Evolutionary conservation across 2,113 vertebrate species (phyloP), one percentile per base, ranked within the genome.

Genomic region (Nesogale talazaci): DNA sequence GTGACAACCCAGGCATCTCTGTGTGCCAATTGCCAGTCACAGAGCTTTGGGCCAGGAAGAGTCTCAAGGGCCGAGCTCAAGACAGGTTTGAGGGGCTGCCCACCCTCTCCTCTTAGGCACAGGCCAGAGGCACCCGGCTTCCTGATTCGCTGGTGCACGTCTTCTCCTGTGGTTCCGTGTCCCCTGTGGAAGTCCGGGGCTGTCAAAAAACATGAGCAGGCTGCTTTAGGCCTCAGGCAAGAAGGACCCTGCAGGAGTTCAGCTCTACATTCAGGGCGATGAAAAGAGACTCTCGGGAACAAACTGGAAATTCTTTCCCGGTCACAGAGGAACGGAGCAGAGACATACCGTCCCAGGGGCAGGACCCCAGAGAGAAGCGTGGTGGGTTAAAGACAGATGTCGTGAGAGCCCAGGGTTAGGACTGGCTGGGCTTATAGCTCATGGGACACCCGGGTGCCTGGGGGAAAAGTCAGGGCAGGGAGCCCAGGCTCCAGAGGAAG

Each of bases 271-370:
- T 86, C 52, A 46, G 42, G n/a, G 31, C 69, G 81, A 72, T 25
- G 72, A n/a, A 85, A 20, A 46, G 61, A 52, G 75, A 61, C 1
- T 1, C 29, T 46, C 72, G 31, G 77, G 82, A 29, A 81, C 57
- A 63, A 42, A 72, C 36, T 70, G 40, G 86, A 42, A 52, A 19
- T 78, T 52, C 72, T 70, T 92, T 70, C 81, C 84, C 63, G 69
- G 67, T 74, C 84, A 83, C 94, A 63, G 20, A 89, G 84, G 89
- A 67, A 67, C 22, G 46, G 19, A 36, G 69, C 20, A 89, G 89
- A 46, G 52, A 70, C 90, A 36, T 12, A 14, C 9, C 16, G 11
- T 40, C 80, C 63, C 12, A 3, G 14, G 46, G 34, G 6, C 19
- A 56, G 31, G 31, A 40, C 75, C 38, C 57, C 63, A 63, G 83